Conservation (phyloP, 2,888 invertebrate species). For the Dioctria linearis region DNA sequence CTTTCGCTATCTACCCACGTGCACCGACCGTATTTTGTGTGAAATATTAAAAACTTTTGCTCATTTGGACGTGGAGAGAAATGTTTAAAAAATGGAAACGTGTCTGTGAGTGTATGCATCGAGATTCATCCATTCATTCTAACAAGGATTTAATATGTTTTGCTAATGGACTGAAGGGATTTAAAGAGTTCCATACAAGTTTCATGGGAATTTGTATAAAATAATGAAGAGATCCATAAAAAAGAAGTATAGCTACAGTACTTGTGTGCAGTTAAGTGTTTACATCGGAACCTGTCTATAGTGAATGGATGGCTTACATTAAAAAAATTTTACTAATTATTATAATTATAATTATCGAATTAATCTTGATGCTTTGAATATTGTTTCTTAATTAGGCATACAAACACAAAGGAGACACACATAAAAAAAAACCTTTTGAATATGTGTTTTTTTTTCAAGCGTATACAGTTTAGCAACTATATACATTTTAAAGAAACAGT, state of each 20-base stretch:
- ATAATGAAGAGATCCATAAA: neutral
- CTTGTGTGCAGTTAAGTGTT: neutral
- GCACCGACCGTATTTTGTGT: conserved; percentile 35
- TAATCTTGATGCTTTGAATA: too few species aligned
- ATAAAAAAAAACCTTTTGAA: too few species aligned
- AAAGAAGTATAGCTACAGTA: neutral
- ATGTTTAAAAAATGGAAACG: conserved; percentile 5
- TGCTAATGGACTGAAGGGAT: conserved; percentile 31
- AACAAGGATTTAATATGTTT: conserved; percentile 37
- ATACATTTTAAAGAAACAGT: too few species aligned
- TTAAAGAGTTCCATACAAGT: neutral
- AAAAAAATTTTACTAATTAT: too few species aligned
- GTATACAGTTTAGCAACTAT: too few species aligned
- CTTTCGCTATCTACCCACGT: conserved; percentile 18
- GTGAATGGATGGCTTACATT: too few species aligned
- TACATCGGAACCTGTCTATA: too few species aligned
- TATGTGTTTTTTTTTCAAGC: too few species aligned
- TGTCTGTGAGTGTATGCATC: too few species aligned
- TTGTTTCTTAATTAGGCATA: too few species aligned
- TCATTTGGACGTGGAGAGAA: neutral
- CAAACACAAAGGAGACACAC: too few species aligned
- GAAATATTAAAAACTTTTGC: conserved; percentile 39
- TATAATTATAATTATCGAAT: too few species aligned
- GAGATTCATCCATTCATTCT: neutral
- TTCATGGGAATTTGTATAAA: neutral